Base-by-base conservation (phyloP, 2,113 vertebrate genomes). In the Papio anubis region DNA sequence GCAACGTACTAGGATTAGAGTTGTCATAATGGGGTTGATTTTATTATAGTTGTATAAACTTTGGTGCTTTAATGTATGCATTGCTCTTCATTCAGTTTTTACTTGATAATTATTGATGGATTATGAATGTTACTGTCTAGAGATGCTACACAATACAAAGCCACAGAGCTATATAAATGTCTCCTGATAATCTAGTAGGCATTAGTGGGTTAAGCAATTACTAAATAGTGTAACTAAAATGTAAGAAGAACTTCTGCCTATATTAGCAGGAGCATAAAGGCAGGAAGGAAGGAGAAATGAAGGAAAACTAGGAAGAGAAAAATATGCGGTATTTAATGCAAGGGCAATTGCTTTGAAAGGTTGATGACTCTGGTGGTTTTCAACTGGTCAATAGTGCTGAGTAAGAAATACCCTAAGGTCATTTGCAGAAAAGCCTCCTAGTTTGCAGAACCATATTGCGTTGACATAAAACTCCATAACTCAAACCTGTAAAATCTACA, bases 331-430 rank as follows among this genome's bases (percentile, higher is more conserved):
- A 50, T 48, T 87, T 83, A 80, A 91, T 66, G 50, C 35, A 90
- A 45, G 23, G 38, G 38, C 66, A 73, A 40, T 57, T 32, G 32
- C 48, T 92, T 40, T 81, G 45, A 66, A 84, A 82, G 21, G 8
- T 40, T 78, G 30, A 96, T 66, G 61, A 64, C 13, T 59, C 25
- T 21, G 32, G 5, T 59, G 25, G 2, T 95, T 96, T 93, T 78
- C 32, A 72, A 5, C 61, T 85, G 50, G 72, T 88, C 97, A 73
- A 27, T 81, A 92, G 18, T 68, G 27, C 87, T 92, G 72, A 95
- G 38, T 9, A 80, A 17, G 35, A 20, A 61, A 90, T 93, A 82
- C 10, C 7, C 57, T 7, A 3, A 81, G 59, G 35, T 82, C 35
- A 57, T 90, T 80, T 83, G 50, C n/a, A 70, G 90, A 93, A 94